Conservation (phyloP, 2,888 invertebrate species). For the Amphipoea lucens region DNA sequence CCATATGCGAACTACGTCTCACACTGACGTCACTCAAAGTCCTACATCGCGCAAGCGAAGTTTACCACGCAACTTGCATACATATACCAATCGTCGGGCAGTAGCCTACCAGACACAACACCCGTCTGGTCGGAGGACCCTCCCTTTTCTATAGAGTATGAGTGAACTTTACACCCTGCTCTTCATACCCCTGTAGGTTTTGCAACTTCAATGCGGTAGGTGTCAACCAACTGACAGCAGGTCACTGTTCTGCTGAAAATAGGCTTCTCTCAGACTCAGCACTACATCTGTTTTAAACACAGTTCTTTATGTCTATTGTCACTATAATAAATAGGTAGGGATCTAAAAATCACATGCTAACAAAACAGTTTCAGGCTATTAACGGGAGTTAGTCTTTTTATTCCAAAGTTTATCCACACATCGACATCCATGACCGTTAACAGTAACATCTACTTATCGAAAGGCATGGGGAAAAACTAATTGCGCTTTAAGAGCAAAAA, state of each 20-base stretch:
- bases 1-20: too few relatives aligned
- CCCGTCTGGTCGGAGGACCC: too few relatives aligned
- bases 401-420: background rate
- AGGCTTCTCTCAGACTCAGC: background rate
- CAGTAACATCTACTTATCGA: background rate
- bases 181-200: background rate
- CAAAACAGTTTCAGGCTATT: background rate
- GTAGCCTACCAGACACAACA: too few relatives aligned
- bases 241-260: background rate
- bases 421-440: background rate
- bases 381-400: slow-evolving; percentile 13
- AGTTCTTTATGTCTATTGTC: background rate
- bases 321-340: background rate
- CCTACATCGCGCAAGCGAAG: too few relatives aligned
- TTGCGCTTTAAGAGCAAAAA: slow-evolving; percentile 14
- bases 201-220: background rate
- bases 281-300: background rate
- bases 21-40: too few relatives aligned
- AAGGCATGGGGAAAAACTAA: background rate
- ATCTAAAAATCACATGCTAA: background rate
- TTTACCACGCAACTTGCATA: too few relatives aligned
- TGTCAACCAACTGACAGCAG: background rate
- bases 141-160: background rate
- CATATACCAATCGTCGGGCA: too few relatives aligned
- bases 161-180: background rate